phyloP scores from a whole-genome alignment of 2,888 invertebrate genomes.

The Parochlus steinenii region DNA sequence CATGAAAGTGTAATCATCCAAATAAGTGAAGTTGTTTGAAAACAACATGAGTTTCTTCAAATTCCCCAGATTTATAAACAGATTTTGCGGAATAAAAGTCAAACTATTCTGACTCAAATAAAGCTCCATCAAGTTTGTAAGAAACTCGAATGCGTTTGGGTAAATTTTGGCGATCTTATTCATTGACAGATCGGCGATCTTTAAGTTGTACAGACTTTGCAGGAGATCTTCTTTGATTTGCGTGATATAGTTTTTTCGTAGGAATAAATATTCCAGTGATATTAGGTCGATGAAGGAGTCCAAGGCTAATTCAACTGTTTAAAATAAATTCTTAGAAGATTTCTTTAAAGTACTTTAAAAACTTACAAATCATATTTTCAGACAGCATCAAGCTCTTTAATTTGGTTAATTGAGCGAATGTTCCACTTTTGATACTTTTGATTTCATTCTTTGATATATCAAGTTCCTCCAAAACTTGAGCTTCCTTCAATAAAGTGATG shows the following conservation, averaged over 20 bases:
- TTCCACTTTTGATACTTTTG: constrained; percentile 31
- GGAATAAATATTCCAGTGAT: constrained; percentile 25
- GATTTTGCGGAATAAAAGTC: constrained; percentile 28
- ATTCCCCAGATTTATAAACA: constrained; percentile 30
- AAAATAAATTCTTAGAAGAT: constrained; percentile 6
- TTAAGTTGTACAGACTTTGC: constrained; percentile 20
- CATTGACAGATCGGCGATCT: constrained; percentile 24
- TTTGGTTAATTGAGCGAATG: constrained; percentile 33
- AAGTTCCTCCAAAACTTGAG: constrained; percentile 40
- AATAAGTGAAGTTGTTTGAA: constrained; percentile 32
- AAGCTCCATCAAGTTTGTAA: constrained; percentile 32
- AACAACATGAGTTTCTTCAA: constrained; percentile 37
- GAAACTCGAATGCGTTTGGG: constrained; percentile 30
- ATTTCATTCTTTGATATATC: constrained; percentile 47
- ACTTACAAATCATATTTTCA: constrained; percentile 36
- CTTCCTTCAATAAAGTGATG: constrained; percentile 32
- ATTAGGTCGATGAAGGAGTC: constrained; percentile 23
- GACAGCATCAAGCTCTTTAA: constrained; percentile 42
- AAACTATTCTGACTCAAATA: constrained; percentile 40
- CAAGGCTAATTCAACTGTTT: constrained; percentile 22
- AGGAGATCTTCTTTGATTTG: constrained; percentile 25
- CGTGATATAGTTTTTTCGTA: constrained; percentile 32
- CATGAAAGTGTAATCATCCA: constrained; percentile 32
- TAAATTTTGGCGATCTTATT: constrained; percentile 27
- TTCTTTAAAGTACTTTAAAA: constrained; percentile 3